Conservation (phyloP, 2,797 vertebrate genomes). For the Notamacropus eugenii region DNA sequence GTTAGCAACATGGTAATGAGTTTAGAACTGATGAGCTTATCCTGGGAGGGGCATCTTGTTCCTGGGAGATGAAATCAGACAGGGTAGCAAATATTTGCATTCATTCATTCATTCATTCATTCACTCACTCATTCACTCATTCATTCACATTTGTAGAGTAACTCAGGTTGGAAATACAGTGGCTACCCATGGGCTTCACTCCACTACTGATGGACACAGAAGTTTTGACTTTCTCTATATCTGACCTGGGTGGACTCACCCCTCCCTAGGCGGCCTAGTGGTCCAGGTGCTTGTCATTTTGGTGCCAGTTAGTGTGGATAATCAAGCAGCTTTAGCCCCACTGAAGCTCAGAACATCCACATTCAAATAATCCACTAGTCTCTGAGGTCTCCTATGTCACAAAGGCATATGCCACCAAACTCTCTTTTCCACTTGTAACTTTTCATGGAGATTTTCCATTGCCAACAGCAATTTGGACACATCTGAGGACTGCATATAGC, state of each 20-base stretch:
- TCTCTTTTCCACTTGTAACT: not conserved
- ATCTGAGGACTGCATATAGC: not conserved
- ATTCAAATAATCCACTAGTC: not conserved
- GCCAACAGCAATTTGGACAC: not conserved
- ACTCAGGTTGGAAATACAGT: not conserved
- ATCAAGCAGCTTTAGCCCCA: not conserved
- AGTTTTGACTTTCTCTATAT: not conserved
- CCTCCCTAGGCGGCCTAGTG: not conserved
- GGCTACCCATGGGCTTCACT: not conserved
- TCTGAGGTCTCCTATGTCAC: not conserved
- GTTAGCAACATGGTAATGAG: not conserved
- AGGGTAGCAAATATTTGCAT: not conserved
- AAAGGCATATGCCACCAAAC: not conserved
- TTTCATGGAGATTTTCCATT: not conserved
- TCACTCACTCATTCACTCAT: too few species aligned
- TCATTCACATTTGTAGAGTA: not conserved
- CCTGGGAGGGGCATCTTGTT: not conserved
- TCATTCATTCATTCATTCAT: too few species aligned
- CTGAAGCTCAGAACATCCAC: not conserved
- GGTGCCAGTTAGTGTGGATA: not conserved
- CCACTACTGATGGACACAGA: not conserved
- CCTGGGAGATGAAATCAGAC: not conserved
- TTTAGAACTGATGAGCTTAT: not conserved
- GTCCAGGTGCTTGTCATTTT: not conserved
- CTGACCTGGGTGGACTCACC: not conserved